A percentile compares a stretch with the other conserved stretches of the same genome.
phyloP scores from a whole-genome alignment of 2,888 invertebrate genomes.

The Trisateles emortualis region DNA sequence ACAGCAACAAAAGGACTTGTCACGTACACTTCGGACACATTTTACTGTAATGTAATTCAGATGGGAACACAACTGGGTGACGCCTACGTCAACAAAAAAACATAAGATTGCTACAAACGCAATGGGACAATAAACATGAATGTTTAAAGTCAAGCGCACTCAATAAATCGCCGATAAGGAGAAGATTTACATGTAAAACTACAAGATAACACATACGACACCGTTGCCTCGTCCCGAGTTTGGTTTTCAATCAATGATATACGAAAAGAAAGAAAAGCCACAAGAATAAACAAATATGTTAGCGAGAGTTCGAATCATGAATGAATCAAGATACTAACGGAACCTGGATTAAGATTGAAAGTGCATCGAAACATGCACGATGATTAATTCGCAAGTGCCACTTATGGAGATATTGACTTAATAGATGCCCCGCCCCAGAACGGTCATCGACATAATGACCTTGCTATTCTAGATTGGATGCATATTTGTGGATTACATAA shows the following conservation, averaged over 20 bases:
- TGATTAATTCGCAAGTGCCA: conserved; percentile 77
- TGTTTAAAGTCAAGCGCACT: conserved; percentile 72
- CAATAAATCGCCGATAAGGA: conserved; percentile 82
- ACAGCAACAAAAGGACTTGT: conserved; percentile 65
- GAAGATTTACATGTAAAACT: conserved; percentile 72
- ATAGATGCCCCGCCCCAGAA: conserved; percentile 67
- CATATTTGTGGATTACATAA: conserved; percentile 70
- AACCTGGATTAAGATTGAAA: conserved; percentile 75
- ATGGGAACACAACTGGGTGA: conserved; percentile 70
- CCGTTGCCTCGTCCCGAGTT: conserved; percentile 66
- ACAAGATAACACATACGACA: conserved; percentile 68
- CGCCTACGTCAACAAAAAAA: conserved; percentile 78
- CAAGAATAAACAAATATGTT: conserved; percentile 44
- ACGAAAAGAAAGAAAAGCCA: conserved; percentile 40
- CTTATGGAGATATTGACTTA: conserved; percentile 76
- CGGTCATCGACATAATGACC: conserved; percentile 69
- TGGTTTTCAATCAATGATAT: conserved; percentile 58
- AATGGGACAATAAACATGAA: conserved; percentile 73
- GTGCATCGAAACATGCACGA: conserved; percentile 74
- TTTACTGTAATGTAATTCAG: conserved; percentile 69
- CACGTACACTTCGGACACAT: conserved; percentile 57
- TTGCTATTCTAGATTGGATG: conserved; percentile 70
- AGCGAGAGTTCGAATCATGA: conserved; percentile 49
- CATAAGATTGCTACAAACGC: conserved; percentile 62
- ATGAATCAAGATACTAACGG: conserved; percentile 68